These are phyloP conservation scores for Drosophila subsilvestris DNA, from an alignment of 2,888 invertebrate genomes.

Conservation along the genomic window DNA sequence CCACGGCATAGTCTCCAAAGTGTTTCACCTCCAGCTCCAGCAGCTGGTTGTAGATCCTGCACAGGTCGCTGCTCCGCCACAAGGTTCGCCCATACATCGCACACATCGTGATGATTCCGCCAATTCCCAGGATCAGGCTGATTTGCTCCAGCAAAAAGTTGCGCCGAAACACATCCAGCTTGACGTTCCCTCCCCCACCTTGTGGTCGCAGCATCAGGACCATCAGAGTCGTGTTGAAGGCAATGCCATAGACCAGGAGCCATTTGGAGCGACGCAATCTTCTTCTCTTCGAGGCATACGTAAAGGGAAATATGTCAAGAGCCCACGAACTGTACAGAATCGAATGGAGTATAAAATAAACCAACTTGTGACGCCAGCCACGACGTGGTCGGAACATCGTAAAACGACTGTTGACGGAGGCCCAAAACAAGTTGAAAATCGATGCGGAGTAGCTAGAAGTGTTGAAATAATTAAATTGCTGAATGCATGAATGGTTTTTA, in stretches of 20 bases:
- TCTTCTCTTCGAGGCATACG: neutral
- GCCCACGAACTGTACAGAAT: conserved; percentile 15
- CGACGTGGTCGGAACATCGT: conserved; percentile 20
- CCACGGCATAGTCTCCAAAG: neutral
- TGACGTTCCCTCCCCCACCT: neutral
- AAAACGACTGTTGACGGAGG: neutral
- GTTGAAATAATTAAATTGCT: neutral
- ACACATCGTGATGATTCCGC: conserved; percentile 3
- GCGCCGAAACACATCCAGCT: conserved; percentile 25
- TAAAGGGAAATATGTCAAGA: conserved; percentile 32
- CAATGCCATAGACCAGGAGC: conserved; percentile 26
- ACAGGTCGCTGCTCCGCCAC: conserved; percentile 14
- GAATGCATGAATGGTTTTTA: neutral
- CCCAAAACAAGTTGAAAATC: neutral
- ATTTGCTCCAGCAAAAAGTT: conserved; percentile 23
- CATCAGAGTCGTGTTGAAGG: conserved; percentile 2
- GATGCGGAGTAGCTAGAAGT: neutral
- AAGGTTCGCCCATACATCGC: conserved; percentile 8
- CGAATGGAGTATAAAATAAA: neutral
- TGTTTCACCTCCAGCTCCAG: conserved; percentile 1
- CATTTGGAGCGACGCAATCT: conserved; percentile 29
- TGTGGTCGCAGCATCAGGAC: neutral
- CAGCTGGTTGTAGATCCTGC: conserved; percentile 26
- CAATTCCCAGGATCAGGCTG: conserved; percentile 1
- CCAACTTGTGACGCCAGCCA: conserved; percentile 3